Conservation (phyloP, 2,797 vertebrate species). For the Acipenser transmontanus region DNA sequence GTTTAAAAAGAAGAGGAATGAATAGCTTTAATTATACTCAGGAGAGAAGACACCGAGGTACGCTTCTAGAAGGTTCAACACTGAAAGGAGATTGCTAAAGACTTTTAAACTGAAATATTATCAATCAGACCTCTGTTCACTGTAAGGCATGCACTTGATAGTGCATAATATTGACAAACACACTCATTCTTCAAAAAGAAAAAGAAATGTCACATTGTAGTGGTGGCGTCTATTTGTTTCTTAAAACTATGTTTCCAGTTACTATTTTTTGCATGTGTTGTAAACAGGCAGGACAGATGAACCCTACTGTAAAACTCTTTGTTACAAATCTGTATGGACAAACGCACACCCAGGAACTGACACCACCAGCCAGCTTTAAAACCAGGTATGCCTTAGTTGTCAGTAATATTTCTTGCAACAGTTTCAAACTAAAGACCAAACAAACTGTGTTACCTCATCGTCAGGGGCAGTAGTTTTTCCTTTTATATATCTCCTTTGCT, state of each 20-base stretch:
- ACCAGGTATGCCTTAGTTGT: constrained; percentile 67
- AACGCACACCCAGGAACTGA: constrained; percentile 90
- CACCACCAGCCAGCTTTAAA: constrained; percentile 87
- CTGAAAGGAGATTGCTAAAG: not conserved
- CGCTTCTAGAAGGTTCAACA: not conserved
- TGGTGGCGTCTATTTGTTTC: not conserved
- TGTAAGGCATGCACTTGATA: not conserved
- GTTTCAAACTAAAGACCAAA: too few species aligned
- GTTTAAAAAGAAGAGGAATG: not conserved
- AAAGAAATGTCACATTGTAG: not conserved
- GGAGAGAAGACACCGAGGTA: not conserved
- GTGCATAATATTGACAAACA: not conserved
- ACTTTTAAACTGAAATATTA: not conserved
- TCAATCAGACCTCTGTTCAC: not conserved
- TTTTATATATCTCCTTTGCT: too few species aligned
- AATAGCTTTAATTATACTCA: not conserved
- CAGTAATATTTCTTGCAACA: constrained; percentile 14
- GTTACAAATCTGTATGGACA: constrained; percentile 94
- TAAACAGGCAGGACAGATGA: constrained; percentile 86
- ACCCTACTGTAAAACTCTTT: constrained; percentile 83
- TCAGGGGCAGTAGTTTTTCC: too few species aligned
- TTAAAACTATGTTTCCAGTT: constrained; percentile 13
- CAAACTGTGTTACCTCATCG: too few species aligned
- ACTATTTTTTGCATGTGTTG: constrained; percentile 24
- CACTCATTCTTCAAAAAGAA: not conserved